Conservation (phyloP, 2,797 vertebrate species). For the Lateolabrax maculatus region DNA sequence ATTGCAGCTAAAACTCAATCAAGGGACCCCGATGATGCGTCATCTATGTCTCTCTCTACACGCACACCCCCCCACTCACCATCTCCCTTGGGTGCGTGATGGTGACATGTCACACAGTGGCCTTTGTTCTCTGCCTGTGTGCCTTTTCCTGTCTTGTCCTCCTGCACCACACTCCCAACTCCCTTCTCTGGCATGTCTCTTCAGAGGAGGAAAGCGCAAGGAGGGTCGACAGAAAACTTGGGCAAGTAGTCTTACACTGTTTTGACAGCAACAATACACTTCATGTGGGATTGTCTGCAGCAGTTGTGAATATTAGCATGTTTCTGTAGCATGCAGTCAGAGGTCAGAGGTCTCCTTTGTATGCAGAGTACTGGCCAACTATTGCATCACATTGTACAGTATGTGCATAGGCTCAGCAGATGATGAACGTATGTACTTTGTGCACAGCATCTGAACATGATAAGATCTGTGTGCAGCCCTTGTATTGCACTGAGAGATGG, state of each 20-base stretch:
- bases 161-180: slow-evolving; percentile 49
- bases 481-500: background rate
- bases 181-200: slow-evolving; percentile 77
- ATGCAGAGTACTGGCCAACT: background rate
- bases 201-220: slow-evolving; percentile 52
- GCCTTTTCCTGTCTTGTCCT: slow-evolving; percentile 63
- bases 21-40: slow-evolving; percentile 57
- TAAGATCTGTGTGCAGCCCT: slow-evolving; percentile 19
- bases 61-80: slow-evolving; percentile 71
- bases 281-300: slow-evolving; percentile 11
- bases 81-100: slow-evolving; percentile 62
- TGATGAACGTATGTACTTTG: slow-evolving; percentile 33
- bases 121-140: slow-evolving; percentile 73
- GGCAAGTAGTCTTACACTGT: slow-evolving; percentile 29
- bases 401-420: slow-evolving; percentile 11
- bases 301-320: slow-evolving; percentile 16
- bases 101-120: slow-evolving; percentile 70
- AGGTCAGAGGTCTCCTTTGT: slow-evolving; percentile 9
- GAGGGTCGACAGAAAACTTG: slow-evolving; percentile 55
- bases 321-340: slow-evolving; percentile 16
- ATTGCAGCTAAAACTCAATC: slow-evolving; percentile 23
- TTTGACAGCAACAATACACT: slow-evolving; percentile 36
- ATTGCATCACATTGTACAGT: slow-evolving; percentile 29
- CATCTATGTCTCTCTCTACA: slow-evolving; percentile 9
- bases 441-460: slow-evolving; percentile 25